Percentiles rank a stretch among this genome's conserved stretches.
Evolutionary conservation across 2,113 vertebrate species (phyloP).

Genomic region (Alligator sinensis): DNA sequence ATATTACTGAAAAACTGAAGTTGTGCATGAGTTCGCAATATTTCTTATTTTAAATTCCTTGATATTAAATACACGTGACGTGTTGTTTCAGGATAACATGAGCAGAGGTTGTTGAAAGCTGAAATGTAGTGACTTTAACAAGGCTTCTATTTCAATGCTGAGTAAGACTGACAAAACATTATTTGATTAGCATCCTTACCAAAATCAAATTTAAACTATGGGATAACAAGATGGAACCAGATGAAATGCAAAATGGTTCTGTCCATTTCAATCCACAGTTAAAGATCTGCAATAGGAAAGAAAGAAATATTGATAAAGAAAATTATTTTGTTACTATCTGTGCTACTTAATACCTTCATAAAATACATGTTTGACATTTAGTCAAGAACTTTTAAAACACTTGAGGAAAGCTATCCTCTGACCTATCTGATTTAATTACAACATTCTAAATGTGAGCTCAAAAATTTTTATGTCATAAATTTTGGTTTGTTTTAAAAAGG

Average conservation of each 20-base stretch:
- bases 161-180: neutral
- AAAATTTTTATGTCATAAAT: constrained; percentile 39
- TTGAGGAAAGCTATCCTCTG: constrained; percentile 23
- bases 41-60: neutral
- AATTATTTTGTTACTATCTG: neutral
- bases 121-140: neutral
- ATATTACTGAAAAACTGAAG: neutral
- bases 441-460: neutral
- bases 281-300: neutral
- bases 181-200: neutral
- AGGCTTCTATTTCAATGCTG: neutral
- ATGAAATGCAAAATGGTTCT: neutral
- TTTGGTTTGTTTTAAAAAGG: constrained; percentile 32
- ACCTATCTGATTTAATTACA: constrained; percentile 23
- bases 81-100: neutral
- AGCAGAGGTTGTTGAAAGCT: neutral
- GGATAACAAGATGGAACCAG: neutral
- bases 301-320: constrained; percentile 16
- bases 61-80: neutral
- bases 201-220: neutral
- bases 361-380: constrained; percentile 32
- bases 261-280: constrained; percentile 13
- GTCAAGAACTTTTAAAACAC: constrained; percentile 50
- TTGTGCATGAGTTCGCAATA: neutral
- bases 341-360: constrained; percentile 11